Base-by-base conservation (phyloP, 2,888 invertebrate genomes). In the Cheiracanthium punctorium region DNA sequence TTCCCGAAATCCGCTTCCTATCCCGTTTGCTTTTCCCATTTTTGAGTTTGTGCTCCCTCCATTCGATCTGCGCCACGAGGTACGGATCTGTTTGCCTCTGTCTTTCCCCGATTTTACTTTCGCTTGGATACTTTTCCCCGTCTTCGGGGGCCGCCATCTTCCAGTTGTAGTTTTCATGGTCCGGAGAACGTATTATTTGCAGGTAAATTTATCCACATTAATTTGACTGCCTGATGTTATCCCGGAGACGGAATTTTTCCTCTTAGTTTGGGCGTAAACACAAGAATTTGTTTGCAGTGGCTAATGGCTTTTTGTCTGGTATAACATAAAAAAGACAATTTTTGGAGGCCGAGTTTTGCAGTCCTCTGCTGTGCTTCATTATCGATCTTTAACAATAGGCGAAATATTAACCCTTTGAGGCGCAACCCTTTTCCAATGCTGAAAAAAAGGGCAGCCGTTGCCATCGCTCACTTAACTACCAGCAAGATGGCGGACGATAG, bases 21-120 rank as follows among this genome's bases (percentile, higher is more conserved):
- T 80, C 79, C 71, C 77, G 84, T 85, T 85, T 85, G 77, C 79
- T 79, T 85, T 85, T 79, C 43, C 74, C 67, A 85, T 79, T 85
- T 85, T 85, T 79, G 48, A 48, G 74, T 85, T 74, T 69, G 69
- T 69, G 58, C 37, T 69, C 33, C 69, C 32, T 69, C 37, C 69
- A 69, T 69, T 37, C 33, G 33, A 69, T 69, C 69, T 69, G 33
- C 69, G 58, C 58, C 24, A 58, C 58, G 58, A 58, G 24, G 58
- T 24, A 58, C 20, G 24, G 58, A 58, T 58, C 58, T 58, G 24
- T 58, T 58, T 58, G 58, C 58, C 58, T n/a, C n/a, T n/a, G n/a
- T n/a, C 58, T 20, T 17, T 24, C 24, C 24, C 58, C 58, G 58
- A 58, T 20, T 58, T 58, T 24, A 58, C 58, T 58, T 58, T 58